A percentile compares a stretch with the other conserved stretches of the same genome.
These are phyloP conservation scores for Prosapia bicincta DNA, from an alignment of 2,888 invertebrate genomes.

Conservation along the genomic window DNA sequence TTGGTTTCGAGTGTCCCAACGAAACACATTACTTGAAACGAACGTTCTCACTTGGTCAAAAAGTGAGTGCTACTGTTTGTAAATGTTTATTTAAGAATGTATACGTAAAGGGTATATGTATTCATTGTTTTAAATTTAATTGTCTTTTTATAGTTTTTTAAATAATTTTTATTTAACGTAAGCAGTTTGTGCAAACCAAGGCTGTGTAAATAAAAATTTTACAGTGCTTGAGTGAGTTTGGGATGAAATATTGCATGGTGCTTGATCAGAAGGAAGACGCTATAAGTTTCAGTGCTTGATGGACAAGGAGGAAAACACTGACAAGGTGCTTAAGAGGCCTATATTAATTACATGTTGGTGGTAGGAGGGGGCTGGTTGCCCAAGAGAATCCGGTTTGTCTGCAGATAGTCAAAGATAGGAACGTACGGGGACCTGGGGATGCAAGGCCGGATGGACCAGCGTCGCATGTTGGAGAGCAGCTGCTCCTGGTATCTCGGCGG, in stretches of 20 bases:
- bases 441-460: conserved; percentile 94
- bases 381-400: conserved; percentile 52
- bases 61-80: too few relatives aligned
- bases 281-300: neutral
- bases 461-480: conserved; percentile 81
- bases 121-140: too few relatives aligned
- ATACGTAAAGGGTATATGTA: too few relatives aligned
- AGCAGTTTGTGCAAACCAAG: neutral
- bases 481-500: conserved; percentile 78
- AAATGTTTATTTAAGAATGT: too few relatives aligned
- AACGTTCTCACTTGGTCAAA: too few relatives aligned
- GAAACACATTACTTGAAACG: too few relatives aligned
- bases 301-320: conserved; percentile 18
- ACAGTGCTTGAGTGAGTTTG: neutral
- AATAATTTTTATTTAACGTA: too few relatives aligned
- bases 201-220: neutral
- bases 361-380: conserved; percentile 43
- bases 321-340: neutral
- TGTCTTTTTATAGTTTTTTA: too few relatives aligned
- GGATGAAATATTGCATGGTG: neutral
- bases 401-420: conserved; percentile 95
- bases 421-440: conserved; percentile 96
- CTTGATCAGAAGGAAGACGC: neutral
- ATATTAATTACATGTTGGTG: conserved; percentile 42
- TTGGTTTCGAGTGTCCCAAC: too few relatives aligned